Conservation (phyloP, 2,113 vertebrate genomes). For the Megaceryle maxima region DNA sequence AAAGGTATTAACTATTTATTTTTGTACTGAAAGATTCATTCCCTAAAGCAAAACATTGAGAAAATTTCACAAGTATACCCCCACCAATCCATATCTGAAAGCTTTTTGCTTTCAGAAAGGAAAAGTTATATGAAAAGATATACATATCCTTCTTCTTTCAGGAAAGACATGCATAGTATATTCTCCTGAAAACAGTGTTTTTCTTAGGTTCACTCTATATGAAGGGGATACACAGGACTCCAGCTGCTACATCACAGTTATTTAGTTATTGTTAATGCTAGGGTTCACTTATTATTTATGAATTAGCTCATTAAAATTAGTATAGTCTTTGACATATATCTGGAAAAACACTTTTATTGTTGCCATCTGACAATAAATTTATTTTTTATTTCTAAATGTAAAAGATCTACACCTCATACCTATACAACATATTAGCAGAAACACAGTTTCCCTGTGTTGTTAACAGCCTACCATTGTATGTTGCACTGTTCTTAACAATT, state of each 20-base stretch:
- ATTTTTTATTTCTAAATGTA: not conserved
- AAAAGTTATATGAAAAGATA: no score
- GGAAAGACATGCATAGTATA: not conserved
- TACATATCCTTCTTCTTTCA: no score
- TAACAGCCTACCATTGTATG: constrained; percentile 87
- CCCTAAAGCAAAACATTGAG: not conserved
- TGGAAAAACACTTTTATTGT: not conserved
- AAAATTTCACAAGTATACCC: not conserved
- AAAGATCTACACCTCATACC: not conserved
- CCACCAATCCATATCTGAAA: not conserved
- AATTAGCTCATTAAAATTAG: not conserved
- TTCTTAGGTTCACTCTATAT: not conserved
- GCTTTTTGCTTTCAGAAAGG: no score
- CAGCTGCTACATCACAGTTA: not conserved
- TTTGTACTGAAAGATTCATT: not conserved
- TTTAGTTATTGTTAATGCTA: not conserved
- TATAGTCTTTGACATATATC: not conserved
- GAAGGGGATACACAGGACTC: not conserved
- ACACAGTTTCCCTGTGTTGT: not conserved
- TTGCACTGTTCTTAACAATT: constrained; percentile 94
- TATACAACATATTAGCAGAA: not conserved
- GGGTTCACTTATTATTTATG: not conserved
- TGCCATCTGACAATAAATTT: not conserved
- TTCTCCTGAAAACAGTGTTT: not conserved
- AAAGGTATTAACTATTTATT: not conserved